These are phyloP conservation scores for Squalus acanthias DNA, from an alignment of 2,797 vertebrate genomes.

Conservation along the genomic window DNA sequence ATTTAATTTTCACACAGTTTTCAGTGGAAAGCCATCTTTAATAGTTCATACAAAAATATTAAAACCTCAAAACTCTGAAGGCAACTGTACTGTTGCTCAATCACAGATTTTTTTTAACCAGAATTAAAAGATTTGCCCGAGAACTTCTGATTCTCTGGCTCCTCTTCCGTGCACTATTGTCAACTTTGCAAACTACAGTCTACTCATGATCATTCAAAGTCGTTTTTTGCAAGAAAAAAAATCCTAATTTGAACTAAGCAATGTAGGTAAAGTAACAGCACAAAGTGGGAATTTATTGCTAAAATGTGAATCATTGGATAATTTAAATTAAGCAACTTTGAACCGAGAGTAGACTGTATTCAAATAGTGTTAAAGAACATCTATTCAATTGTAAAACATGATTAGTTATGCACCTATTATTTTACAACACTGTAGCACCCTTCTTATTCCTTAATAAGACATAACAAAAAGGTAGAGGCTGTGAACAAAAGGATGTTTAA, in stretches of 20 bases:
- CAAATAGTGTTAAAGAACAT: background rate
- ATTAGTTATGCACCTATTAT: background rate
- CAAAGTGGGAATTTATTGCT: background rate
- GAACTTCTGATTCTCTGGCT: background rate
- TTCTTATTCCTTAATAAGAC: background rate
- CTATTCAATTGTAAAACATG: background rate
- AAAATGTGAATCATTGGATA: background rate
- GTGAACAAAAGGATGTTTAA: background rate
- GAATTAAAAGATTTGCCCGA: background rate
- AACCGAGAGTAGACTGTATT: background rate
- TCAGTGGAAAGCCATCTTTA: background rate
- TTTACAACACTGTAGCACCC: background rate
- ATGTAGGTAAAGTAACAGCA: background rate
- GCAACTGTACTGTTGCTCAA: background rate
- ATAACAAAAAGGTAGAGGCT: background rate
- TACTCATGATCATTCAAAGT: background rate
- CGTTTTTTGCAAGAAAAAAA: background rate
- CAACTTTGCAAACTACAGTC: background rate
- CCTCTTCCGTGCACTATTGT: background rate
- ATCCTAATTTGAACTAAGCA: background rate
- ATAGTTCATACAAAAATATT: background rate
- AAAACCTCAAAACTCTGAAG: background rate
- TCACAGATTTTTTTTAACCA: background rate
- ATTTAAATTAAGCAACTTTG: background rate
- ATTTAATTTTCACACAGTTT: constrained; percentile 2